A percentile compares a stretch with the other conserved stretches of the same genome.
Conservation (phyloP, 2,113 vertebrate species). For the Gulo gulo region DNA sequence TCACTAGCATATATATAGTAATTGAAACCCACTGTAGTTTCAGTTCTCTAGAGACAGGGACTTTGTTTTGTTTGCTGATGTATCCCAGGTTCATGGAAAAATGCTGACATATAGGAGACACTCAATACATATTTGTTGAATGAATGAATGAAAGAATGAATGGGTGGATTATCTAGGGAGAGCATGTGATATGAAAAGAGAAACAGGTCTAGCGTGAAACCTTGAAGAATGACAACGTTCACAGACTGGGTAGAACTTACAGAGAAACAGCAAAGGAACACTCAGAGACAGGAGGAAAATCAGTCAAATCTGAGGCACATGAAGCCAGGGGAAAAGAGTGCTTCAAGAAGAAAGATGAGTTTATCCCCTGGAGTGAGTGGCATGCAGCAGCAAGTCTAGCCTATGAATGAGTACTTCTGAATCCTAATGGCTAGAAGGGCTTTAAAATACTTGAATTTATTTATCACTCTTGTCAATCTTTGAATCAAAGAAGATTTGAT, state of each 20-base stretch:
- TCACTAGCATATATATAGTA: not conserved
- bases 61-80: not conserved
- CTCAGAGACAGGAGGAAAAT: not conserved
- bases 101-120: not conserved
- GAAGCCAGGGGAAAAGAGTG: not conserved
- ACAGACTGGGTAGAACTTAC: not conserved
- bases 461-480: not conserved
- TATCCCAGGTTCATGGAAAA: not conserved
- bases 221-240: not conserved
- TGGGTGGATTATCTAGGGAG: not conserved
- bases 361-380: not conserved
- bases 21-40: not conserved
- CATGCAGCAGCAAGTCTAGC: not conserved
- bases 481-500: not conserved
- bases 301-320: not conserved
- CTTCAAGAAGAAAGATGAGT: not conserved
- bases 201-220: not conserved
- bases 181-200: not conserved
- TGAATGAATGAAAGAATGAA: slow-evolving; percentile 11
- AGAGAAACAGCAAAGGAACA: not conserved
- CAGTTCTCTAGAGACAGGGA: not conserved
- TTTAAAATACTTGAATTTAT: not conserved
- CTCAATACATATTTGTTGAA: not conserved
- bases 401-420: not conserved
- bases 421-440: not conserved